A percentile compares a stretch with the other conserved stretches of the same genome.
Evolutionary conservation across 2,888 invertebrate genomes (phyloP).

Genomic region (Belgica antarctica): DNA sequence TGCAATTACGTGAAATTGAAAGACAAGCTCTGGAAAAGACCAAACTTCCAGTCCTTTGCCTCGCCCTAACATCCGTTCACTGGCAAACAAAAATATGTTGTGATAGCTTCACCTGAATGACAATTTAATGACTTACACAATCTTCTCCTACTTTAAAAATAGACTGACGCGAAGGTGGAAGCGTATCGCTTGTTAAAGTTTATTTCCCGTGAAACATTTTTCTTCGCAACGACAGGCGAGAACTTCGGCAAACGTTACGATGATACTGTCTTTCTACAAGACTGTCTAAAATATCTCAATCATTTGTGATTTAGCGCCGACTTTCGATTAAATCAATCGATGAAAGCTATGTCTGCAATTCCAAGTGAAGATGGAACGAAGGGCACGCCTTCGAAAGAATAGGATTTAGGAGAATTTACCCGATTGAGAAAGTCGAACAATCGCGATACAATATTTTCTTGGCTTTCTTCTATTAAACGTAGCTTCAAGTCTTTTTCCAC

Average conservation of each 20-base stretch:
- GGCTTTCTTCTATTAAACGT: not conserved
- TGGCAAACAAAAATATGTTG: conserved; percentile 14
- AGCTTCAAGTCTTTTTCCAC: not conserved
- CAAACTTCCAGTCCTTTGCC: conserved; percentile 17
- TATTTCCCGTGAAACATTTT: not conserved
- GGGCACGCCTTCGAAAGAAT: not conserved
- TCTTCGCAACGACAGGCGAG: too few relatives aligned
- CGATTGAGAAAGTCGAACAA: conserved; percentile 2
- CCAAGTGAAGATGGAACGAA: conserved; percentile 12
- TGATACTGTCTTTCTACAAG: too few relatives aligned
- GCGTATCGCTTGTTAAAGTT: not conserved
- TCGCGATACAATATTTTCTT: not conserved
- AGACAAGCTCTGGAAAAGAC: not conserved
- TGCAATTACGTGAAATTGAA: not conserved
- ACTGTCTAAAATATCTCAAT: too few relatives aligned
- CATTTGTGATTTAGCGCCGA: too few relatives aligned
- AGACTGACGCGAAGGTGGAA: not conserved
- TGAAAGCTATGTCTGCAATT: too few relatives aligned
- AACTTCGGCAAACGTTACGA: too few relatives aligned
- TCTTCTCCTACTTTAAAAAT: too few relatives aligned
- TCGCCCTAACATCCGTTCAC: conserved; percentile 11
- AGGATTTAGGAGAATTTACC: not conserved
- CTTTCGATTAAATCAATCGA: not conserved
- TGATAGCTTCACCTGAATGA: not conserved
- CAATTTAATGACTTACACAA: not conserved